Percentiles rank a stretch among this genome's conserved stretches.
phyloP scores from a whole-genome alignment of 2,888 invertebrate species.

The Pristionchus mayeri region DNA sequence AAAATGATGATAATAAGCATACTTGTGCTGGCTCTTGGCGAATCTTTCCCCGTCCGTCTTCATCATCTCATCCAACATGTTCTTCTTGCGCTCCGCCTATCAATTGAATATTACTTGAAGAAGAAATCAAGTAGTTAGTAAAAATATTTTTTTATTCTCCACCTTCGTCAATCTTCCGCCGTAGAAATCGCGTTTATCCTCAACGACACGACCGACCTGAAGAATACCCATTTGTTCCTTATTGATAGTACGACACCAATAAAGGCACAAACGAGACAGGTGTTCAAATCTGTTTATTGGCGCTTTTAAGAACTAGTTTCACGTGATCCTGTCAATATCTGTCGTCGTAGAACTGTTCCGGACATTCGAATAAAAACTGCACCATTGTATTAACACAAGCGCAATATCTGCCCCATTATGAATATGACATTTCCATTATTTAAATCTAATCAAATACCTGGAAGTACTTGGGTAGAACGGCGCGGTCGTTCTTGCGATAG shows the following conservation, averaged over 20 bases:
- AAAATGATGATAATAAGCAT: too few relatives aligned
- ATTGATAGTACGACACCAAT: too few relatives aligned
- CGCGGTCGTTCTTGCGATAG: slow-evolving; percentile 90
- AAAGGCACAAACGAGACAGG: too few relatives aligned
- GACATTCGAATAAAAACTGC: too few relatives aligned
- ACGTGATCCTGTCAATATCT: too few relatives aligned
- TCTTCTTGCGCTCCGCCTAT: slow-evolving; percentile 85
- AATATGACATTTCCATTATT: too few relatives aligned
- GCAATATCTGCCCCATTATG: too few relatives aligned
- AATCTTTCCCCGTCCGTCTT: slow-evolving; percentile 85
- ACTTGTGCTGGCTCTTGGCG: slow-evolving; percentile 14
- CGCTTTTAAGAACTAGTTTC: too few relatives aligned
- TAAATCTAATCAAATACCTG: too few relatives aligned
- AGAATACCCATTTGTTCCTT: not conserved
- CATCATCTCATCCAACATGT: slow-evolving; percentile 92
- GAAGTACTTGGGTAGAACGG: slow-evolving; percentile 79
- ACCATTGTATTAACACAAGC: too few relatives aligned
- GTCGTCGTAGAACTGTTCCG: too few relatives aligned
- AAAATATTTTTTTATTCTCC: slow-evolving; percentile 75
- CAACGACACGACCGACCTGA: slow-evolving; percentile 82
- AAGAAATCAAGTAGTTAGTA: not conserved
- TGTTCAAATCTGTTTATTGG: too few relatives aligned
- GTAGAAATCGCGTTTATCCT: slow-evolving; percentile 90
- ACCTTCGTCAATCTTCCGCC: slow-evolving; percentile 86
- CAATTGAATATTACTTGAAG: not conserved